Evolutionary conservation across 2,113 vertebrate genomes (phyloP), one percentile per base, ranked within the genome.

Genomic region (Xiphophorus hellerii): DNA sequence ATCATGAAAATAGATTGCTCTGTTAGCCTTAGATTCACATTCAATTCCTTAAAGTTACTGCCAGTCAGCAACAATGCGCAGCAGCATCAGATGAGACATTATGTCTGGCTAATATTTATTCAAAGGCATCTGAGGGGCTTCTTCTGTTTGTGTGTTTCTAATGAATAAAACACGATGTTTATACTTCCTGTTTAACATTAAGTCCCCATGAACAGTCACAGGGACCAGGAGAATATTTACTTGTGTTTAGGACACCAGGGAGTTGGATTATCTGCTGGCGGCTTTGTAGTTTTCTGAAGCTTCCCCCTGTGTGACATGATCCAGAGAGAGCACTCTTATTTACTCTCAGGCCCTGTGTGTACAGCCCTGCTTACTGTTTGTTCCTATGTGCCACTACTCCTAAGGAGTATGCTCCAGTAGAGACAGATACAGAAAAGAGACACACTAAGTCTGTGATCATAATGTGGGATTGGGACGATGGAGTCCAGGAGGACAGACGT

Each of bases 91-190:
- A 87, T 54, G 92, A 89, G 88, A 94, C 90, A 84, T 76, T 74
- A 85, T 80, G 54, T 88, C 83, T 85, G 80, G 84, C 89, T 86
- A 89, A 92, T 93, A 89, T 94, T 88, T 90, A 93, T 94, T 92
- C 87, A 87, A 8, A 83, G 66, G 85, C 89, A 90, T 89, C 87
- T 89, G 81, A 92, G 87, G 84, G 83, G 80, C 77, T 91, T 93
- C 77, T 91, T 93, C 86, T 87, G 89, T 92, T 48, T 91, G 89
- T 90, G 84, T 78, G 75, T 37, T 88, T 90, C 86, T 94, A 93
- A 94, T 95, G 93, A 94, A 94, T 94, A 92, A 94, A 95, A 94
- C 92, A 93, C 90, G 80, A 88, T 94, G 92, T 94, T 93, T 92
- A 93, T 94, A 92, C 91, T 93, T 78, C 83, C 78, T 86, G 86